Evolutionary conservation across 1,140 invertebrate species (phyloP).

Genomic region (Neodiprion pinetum): DNA sequence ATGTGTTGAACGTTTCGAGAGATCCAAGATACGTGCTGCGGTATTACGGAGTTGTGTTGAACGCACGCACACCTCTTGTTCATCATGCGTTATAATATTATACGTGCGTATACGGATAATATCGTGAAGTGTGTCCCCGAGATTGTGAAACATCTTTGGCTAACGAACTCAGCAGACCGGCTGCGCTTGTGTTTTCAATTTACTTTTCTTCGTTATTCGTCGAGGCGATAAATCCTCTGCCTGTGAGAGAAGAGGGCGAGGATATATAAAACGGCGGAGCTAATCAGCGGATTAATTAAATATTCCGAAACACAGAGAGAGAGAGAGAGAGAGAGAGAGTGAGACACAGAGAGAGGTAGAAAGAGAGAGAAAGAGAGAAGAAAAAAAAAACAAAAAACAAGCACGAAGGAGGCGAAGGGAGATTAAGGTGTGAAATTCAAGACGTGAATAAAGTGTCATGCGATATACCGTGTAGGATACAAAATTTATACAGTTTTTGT

Average conservation of each 20-base stretch:
- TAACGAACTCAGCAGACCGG: neutral
- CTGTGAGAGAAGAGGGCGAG: neutral
- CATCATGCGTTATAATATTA: too few species aligned
- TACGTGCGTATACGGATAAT: too few species aligned
- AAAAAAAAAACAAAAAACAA: constrained; percentile 35
- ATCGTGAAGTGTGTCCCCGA: too few species aligned
- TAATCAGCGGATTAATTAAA: neutral
- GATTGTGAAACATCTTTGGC: neutral
- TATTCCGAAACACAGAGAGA: neutral
- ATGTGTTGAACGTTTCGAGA: too few species aligned
- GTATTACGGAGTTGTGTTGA: too few species aligned
- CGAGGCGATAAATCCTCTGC: neutral
- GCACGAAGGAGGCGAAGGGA: constrained; percentile 21
- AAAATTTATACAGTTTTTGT: neutral
- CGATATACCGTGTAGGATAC: neutral
- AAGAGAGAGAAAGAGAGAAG: constrained; percentile 4
- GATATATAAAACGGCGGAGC: too few species aligned
- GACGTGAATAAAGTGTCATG: neutral
- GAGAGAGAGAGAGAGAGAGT: neutral
- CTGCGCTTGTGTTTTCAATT: neutral
- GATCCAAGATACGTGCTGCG: too few species aligned
- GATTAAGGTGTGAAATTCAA: neutral
- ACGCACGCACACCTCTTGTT: too few species aligned
- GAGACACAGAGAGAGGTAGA: too few species aligned
- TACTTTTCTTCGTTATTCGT: neutral